Base-by-base conservation (phyloP, 2,113 vertebrate species). In the Ploceus nigricollis region DNA sequence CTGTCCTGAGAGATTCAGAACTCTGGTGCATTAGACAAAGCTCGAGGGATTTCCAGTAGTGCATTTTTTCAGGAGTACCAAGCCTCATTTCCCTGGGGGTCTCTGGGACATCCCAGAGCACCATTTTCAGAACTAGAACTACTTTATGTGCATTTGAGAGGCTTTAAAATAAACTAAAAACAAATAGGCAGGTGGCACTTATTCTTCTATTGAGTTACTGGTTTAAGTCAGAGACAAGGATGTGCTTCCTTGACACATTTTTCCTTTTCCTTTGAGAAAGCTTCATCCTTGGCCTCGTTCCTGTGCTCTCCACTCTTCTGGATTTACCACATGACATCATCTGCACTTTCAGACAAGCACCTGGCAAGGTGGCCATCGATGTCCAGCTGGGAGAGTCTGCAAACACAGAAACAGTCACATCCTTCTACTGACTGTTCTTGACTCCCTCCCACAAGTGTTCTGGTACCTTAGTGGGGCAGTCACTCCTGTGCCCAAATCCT, bases 301-400 rank as follows among this genome's bases (percentile, higher is more conserved):
- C 79, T 90, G 53, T 24, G 66, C 30, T 87, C 53, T 51, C 56
- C 28, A 0, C 69, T 58, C 75, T 25, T 37, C 68, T 65, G 51
- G 10, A 8, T 84, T 99, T 96, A 99, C 99, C 99, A 99, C 30
- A 65, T 75, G 57, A 99, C 42, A 28, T 99, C 99, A 22, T 98
- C 98, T 1, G 98, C 96, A 30, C 98, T 98, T 78, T 99, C 98
- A 2, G 99, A 99, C 97, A 99, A 94, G 97, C 99, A 99, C 96
- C 98, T 98, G 22, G 99, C 99, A 7, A 99, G 98, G 94, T 99
- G 99, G 68, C 97, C 69, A 47, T 99, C 99, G 3, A 98, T 86
- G 47, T 99, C 99, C 97, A 98, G 80, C 95, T 98, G 98, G 8
- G 98, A 97, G 87, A 98, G 97, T 63, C 99, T 99, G 98, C 31